phyloP scores from a whole-genome alignment of 2,113 vertebrate species.

The Spilogale gracilis region DNA sequence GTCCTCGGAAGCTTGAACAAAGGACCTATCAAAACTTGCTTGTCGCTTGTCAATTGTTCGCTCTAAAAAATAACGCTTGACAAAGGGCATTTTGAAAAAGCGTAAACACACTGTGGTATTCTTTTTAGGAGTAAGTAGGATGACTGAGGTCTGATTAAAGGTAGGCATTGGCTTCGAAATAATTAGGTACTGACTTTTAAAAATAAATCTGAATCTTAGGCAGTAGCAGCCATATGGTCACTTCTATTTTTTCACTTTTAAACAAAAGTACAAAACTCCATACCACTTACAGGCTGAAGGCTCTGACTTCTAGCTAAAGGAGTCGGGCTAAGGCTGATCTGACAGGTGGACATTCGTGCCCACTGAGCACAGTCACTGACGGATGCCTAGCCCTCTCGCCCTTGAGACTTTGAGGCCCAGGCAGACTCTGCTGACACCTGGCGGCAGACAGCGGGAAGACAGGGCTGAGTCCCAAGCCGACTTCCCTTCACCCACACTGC shows the following conservation, averaged over 20 bases:
- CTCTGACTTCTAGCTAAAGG: conserved; percentile 58
- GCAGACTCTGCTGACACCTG: conserved; percentile 89
- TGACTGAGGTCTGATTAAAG: neutral
- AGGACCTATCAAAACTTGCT: neutral
- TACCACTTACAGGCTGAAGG: conserved; percentile 48
- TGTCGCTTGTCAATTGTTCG: neutral
- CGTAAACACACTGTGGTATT: neutral
- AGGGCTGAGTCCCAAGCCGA: neutral
- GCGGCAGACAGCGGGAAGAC: conserved; percentile 75
- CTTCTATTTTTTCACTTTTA: conserved; percentile 73
- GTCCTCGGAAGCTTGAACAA: neutral
- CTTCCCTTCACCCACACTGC: neutral
- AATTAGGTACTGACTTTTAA: neutral
- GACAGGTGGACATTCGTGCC: conserved; percentile 36
- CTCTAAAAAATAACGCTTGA: neutral
- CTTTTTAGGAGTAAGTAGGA: neutral
- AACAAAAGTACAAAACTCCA: conserved; percentile 68
- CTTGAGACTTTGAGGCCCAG: neutral
- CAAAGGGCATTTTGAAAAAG: neutral
- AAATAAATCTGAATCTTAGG: neutral
- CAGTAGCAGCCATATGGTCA: neutral
- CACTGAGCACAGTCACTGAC: conserved; percentile 19
- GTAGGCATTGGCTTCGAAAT: neutral
- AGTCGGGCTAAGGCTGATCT: neutral
- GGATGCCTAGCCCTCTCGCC: conserved; percentile 32